Percentiles rank a stretch among this genome's conserved stretches.
Conservation (phyloP, 2,888 invertebrate species). For the Fissipunctia ypsillon region DNA sequence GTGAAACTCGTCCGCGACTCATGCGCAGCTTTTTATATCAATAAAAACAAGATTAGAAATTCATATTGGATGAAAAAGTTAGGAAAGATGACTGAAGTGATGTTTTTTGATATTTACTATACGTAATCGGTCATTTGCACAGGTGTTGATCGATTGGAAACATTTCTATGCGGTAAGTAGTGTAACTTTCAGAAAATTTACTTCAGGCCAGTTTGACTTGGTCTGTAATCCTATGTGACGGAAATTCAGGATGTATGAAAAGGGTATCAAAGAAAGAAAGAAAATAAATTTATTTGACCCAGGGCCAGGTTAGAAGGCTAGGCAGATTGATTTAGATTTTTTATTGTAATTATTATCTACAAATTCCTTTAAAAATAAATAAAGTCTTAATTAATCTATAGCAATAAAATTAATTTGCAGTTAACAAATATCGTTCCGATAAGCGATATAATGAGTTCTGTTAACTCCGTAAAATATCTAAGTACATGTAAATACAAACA, state of each 20-base stretch:
- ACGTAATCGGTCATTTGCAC: conserved; percentile 7
- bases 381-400: too few relatives aligned
- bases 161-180: background rate
- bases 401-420: background rate
- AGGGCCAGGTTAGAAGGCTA: background rate
- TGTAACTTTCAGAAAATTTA: background rate
- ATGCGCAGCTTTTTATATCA: conserved; percentile 38
- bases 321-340: too few relatives aligned
- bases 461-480: too few relatives aligned
- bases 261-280: background rate
- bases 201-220: background rate
- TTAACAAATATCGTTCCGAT: background rate
- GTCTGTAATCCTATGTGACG: background rate
- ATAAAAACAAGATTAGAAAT: conserved; percentile 56
- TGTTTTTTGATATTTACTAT: background rate
- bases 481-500: conserved; percentile 37
- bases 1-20: conserved; percentile 41
- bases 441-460: background rate
- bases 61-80: conserved; percentile 23
- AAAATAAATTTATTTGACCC: too few relatives aligned
- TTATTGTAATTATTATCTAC: too few relatives aligned
- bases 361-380: background rate
- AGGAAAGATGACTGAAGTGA: conserved; percentile 22
- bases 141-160: background rate
- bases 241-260: too few relatives aligned